Base-by-base conservation (phyloP, 2,113 vertebrate genomes). In the Polypterus senegalus region DNA sequence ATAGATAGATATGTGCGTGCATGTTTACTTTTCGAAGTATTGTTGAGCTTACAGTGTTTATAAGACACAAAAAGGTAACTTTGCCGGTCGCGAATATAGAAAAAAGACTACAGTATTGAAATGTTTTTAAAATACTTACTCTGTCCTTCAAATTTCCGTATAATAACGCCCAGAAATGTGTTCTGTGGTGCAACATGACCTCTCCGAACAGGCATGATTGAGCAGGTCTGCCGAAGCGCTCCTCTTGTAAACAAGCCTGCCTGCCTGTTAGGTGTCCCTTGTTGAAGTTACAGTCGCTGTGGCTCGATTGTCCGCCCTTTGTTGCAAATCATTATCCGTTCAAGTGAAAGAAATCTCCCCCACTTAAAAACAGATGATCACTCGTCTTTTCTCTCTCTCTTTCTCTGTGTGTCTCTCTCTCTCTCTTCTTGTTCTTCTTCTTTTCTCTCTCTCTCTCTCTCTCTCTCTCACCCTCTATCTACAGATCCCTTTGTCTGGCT, bases 111-210 rank as follows among this genome's bases (percentile, higher is more conserved):
- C 27, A 58, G 43, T 45, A 3, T 5, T 58, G 43, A 58, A 58
- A 58, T 45, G 2, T 45, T 45, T 27, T 44, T 58, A 72, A 59
- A 61, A 71, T 89, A 97, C 96, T 98, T 81, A 99, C 95, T 99
- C 82, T 98, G 93, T 74, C 91, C 95, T 88, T 99, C 96, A 81
- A 99, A 99, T 97, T 99, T 99, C 75, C 93, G 89, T 77, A 99
- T 99, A 75, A 99, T 99, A 77, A 93, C 87, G 79, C 95, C 96
- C 76, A 99, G 77, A 80, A 98, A 99, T 45, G 96, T 99, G 78
- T 99, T 99, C 67, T 99, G 96, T 62, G 96, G 95, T 74, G 96
- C 96, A 83, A 99, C 95, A 88, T 99, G 95, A 78, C 96, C 96
- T 87, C 95, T 92, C 84, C 96, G 90, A 45, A 99, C 93, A 82